These are phyloP conservation scores for Takifugu bimaculatus DNA, from an alignment of 2,113 vertebrate genomes.

Conservation along the genomic window DNA sequence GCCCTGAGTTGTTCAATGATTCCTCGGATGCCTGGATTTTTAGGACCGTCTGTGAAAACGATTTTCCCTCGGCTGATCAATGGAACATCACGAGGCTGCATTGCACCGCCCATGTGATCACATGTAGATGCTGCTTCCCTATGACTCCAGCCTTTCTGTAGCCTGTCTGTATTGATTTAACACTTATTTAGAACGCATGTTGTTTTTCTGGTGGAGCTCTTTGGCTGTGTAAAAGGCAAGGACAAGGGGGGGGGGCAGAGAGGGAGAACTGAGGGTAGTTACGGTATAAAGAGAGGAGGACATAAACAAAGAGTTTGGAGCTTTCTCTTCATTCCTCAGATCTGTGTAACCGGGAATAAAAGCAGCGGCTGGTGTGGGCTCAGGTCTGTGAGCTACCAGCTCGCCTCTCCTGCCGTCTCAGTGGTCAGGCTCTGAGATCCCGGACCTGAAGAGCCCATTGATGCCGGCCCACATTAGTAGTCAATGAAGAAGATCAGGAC, in stretches of 20 bases:
- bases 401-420: conserved; percentile 35
- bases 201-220: conserved; percentile 25
- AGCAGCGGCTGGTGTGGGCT: conserved; percentile 44
- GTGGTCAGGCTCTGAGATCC: conserved; percentile 48
- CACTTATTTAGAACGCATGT: conserved; percentile 35
- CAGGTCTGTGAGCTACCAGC: conserved; percentile 30
- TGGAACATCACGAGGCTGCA: conserved; percentile 5
- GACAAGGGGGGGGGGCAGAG: conserved; percentile 7
- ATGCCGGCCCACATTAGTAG: conserved; percentile 69
- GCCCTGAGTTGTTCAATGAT: conserved; percentile 14
- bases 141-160: conserved; percentile 24
- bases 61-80: conserved; percentile 11
- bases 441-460: conserved; percentile 63
- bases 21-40: conserved; percentile 6
- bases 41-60: neutral
- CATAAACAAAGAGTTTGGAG: conserved; percentile 57
- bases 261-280: neutral
- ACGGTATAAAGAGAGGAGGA: conserved; percentile 26
- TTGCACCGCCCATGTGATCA: conserved; percentile 18
- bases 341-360: conserved; percentile 65
- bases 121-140: conserved; percentile 36
- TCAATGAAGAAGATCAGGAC: conserved; percentile 42
- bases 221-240: conserved; percentile 26
- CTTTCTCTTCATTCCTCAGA: conserved; percentile 56
- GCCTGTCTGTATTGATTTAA: conserved; percentile 41